These are phyloP conservation scores for Acanthosepion pharaonis DNA, from an alignment of 2,888 invertebrate genomes.

Conservation along the genomic window DNA sequence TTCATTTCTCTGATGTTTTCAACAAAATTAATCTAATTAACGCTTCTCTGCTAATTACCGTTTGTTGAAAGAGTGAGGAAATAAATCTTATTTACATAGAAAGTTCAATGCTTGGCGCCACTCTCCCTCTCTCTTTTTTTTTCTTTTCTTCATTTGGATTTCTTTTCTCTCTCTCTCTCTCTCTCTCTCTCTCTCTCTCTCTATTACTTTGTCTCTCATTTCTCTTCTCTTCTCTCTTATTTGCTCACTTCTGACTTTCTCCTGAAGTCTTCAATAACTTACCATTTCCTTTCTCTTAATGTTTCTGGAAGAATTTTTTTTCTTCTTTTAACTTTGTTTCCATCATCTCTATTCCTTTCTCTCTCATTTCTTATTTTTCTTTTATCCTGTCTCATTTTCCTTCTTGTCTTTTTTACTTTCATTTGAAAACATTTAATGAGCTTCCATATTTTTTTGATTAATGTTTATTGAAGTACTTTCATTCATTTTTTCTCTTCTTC, in stretches of 20 bases:
- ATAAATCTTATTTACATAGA: conserved; percentile 33
- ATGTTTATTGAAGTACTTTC: too few species aligned
- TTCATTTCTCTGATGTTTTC: conserved; percentile 33
- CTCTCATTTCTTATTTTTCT: background rate
- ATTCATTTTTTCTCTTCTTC: background rate
- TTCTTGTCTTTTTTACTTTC: background rate
- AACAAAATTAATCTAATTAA: background rate
- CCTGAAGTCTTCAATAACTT: background rate
- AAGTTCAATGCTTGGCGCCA: background rate
- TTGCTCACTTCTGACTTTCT: background rate
- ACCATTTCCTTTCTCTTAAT: background rate
- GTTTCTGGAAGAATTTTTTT: background rate
- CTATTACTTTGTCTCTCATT: background rate
- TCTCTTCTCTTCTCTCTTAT: background rate
- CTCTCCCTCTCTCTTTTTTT: background rate
- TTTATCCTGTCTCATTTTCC: background rate
- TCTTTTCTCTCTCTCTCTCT: background rate
- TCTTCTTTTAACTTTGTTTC: background rate
- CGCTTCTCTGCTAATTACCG: conserved; percentile 6
- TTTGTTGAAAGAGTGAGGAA: background rate
- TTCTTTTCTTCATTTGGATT: background rate
- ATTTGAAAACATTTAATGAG: background rate
- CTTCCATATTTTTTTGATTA: too few species aligned
- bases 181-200: too few species aligned
- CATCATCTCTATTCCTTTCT: too few species aligned